These are phyloP conservation scores for Phytoseiulus persimilis DNA, from an alignment of 2,888 invertebrate species.

Conservation along the genomic window DNA sequence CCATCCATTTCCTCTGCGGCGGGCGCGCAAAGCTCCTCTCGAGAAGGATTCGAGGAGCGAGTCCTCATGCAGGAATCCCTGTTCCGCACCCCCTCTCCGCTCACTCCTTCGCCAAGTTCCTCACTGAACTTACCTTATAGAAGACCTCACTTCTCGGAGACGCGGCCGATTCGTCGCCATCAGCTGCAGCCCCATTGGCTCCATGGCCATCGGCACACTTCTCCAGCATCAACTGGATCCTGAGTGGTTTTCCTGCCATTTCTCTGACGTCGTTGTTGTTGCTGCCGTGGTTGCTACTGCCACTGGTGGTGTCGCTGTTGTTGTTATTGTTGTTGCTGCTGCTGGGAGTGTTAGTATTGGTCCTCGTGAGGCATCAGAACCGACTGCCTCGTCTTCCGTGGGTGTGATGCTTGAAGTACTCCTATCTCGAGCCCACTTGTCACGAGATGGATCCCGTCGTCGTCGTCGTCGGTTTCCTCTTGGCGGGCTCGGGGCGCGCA, in stretches of 20 bases:
- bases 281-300: not conserved
- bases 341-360: not conserved
- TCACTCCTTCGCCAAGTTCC: not conserved
- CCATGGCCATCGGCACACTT: conserved; percentile 25
- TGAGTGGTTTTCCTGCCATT: conserved; percentile 31
- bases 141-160: conserved; percentile 7
- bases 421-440: not conserved
- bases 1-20: not conserved
- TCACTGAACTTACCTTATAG: conserved; percentile 6
- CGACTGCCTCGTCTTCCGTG: not conserved
- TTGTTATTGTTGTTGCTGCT: not conserved
- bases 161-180: not conserved
- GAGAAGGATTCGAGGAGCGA: not conserved
- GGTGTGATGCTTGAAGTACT: not conserved
- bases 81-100: not conserved
- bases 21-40: not conserved
- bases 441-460: not conserved
- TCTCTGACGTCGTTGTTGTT: not conserved
- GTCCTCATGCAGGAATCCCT: not conserved
- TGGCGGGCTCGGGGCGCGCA: not conserved
- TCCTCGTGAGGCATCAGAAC: not conserved
- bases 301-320: not conserved
- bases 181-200: not conserved
- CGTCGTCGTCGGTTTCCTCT: not conserved
- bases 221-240: conserved; percentile 31